Conservation (phyloP, 1,140 invertebrate species). For the Ctenoplectra terminalis region DNA sequence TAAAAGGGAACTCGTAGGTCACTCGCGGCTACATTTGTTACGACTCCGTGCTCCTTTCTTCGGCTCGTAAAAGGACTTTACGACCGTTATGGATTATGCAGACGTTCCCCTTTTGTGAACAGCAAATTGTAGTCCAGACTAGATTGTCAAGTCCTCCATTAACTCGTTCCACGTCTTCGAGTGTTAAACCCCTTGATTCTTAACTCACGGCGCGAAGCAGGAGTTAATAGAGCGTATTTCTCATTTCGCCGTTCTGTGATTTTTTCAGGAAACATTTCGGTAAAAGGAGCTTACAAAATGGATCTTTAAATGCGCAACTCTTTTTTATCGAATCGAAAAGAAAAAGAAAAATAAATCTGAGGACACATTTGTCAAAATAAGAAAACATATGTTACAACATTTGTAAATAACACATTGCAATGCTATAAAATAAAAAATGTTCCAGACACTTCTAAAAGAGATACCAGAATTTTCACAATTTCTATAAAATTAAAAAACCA, state of each 20-base stretch:
- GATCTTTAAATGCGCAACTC: not conserved
- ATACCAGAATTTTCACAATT: too few relatives aligned
- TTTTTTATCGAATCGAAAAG: not conserved
- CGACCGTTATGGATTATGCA: constrained; percentile 53
- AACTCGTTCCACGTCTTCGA: constrained; percentile 14
- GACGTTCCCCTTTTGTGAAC: constrained; percentile 11
- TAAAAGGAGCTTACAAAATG: not conserved
- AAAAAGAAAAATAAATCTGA: too few relatives aligned
- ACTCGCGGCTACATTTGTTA: constrained; percentile 10
- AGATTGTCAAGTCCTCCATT: constrained; percentile 34
- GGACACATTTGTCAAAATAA: too few relatives aligned
- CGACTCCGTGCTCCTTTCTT: constrained; percentile 12
- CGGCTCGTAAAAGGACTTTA: constrained; percentile 51
- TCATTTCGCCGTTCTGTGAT: not conserved
- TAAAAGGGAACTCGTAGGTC: not conserved
- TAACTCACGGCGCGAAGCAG: not conserved
- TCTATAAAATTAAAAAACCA: too few relatives aligned
- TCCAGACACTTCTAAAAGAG: too few relatives aligned
- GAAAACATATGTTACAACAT: too few relatives aligned
- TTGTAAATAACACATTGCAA: too few relatives aligned
- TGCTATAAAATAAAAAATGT: too few relatives aligned
- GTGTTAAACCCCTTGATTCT: not conserved
- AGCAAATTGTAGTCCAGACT: constrained; percentile 10
- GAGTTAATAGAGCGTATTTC: not conserved
- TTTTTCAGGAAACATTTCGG: not conserved